Conservation (phyloP, 2,797 vertebrate genomes). For the Jordanella pulchra region DNA sequence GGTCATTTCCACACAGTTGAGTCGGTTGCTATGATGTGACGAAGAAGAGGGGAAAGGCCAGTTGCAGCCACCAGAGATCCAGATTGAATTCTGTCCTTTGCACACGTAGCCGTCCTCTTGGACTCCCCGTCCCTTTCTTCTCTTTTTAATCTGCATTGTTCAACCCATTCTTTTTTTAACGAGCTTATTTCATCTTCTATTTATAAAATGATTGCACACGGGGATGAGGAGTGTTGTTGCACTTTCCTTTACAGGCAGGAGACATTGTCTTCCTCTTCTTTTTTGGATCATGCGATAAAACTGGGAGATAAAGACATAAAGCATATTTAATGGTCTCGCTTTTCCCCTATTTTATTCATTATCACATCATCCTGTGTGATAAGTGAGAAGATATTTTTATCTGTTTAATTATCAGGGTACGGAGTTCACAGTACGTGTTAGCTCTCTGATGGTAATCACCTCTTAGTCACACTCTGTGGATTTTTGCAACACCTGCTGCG, state of each 20-base stretch:
- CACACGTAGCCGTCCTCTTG: slow-evolving; percentile 4
- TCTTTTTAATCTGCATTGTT: neutral
- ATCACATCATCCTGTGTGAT: slow-evolving; percentile 32
- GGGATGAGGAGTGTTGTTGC: slow-evolving; percentile 14
- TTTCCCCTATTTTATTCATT: slow-evolving; percentile 4
- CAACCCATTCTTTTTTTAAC: neutral
- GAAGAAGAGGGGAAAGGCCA: slow-evolving; percentile 35
- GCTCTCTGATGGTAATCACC: slow-evolving; percentile 38
- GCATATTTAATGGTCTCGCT: slow-evolving; percentile 26
- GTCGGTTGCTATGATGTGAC: slow-evolving; percentile 71
- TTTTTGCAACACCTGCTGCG: slow-evolving; percentile 43
- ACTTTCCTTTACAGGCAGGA: slow-evolving; percentile 13
- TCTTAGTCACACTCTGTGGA: slow-evolving; percentile 32
- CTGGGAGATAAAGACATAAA: slow-evolving; percentile 26
- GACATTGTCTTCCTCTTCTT: slow-evolving; percentile 11
- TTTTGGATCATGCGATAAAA: slow-evolving; percentile 8
- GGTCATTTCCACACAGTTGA: slow-evolving; percentile 36
- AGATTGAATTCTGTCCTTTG: slow-evolving; percentile 39
- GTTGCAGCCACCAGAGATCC: slow-evolving; percentile 49
- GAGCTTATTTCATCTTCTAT: slow-evolving; percentile 14
- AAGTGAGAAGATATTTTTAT: slow-evolving; percentile 39
- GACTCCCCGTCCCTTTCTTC: neutral
- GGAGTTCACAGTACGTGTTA: slow-evolving; percentile 17
- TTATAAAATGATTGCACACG: slow-evolving; percentile 33
- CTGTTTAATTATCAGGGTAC: slow-evolving; percentile 43